Evolutionary conservation across 2,888 invertebrate species (phyloP).

Genomic region (Apamea epomidion): DNA sequence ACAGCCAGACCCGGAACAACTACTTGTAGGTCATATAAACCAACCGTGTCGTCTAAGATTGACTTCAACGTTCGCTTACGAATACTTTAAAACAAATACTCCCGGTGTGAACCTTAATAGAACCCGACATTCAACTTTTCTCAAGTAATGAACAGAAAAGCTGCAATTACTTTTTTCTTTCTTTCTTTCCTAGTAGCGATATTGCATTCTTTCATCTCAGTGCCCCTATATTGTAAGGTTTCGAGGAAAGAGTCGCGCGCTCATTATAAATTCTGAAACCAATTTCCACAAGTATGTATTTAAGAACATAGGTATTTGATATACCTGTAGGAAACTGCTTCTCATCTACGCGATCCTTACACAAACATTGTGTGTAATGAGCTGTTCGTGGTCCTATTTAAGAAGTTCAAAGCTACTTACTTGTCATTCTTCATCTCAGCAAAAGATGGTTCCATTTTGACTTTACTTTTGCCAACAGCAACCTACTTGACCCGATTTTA

Average conservation of each 20-base stretch:
- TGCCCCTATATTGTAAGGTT: neutral
- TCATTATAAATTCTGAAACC: slow-evolving; percentile 53
- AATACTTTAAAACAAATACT: neutral
- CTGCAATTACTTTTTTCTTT: slow-evolving; percentile 8
- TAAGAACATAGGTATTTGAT: slow-evolving; percentile 35
- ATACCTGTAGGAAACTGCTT: neutral
- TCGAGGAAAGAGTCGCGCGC: neutral
- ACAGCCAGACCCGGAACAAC: too few relatives aligned
- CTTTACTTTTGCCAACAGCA: neutral
- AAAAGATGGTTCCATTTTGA: neutral
- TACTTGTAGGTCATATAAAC: too few relatives aligned
- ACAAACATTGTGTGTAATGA: slow-evolving; percentile 21
- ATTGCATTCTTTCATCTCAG: slow-evolving; percentile 45
- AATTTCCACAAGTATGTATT: slow-evolving; percentile 36
- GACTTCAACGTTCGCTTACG: neutral
- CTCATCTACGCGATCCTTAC: slow-evolving; percentile 17
- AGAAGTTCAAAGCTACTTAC: neutral
- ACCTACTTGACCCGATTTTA: slow-evolving; percentile 8
- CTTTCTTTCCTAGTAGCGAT: slow-evolving; percentile 14
- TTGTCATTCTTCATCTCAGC: neutral
- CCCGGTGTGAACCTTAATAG: neutral
- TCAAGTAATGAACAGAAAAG: slow-evolving; percentile 19
- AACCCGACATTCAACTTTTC: slow-evolving; percentile 2
- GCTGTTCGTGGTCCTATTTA: neutral
- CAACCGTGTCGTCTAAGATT: too few relatives aligned